phyloP scores from a whole-genome alignment of 1,140 invertebrate genomes.

The Zaprionus lachaisei region DNA sequence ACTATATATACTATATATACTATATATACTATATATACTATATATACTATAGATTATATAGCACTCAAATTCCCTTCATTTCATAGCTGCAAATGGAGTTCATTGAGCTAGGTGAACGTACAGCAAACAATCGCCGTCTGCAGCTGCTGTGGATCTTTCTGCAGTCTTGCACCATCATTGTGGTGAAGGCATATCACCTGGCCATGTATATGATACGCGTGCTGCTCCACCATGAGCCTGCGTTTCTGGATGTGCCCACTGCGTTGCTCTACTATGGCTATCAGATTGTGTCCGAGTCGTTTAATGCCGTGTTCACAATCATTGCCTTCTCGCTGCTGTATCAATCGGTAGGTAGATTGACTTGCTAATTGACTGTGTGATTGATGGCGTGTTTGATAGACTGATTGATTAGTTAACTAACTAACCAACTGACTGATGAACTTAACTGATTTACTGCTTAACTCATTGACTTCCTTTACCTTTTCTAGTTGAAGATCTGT shows the following conservation, averaged over 20 bases:
- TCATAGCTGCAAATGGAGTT: constrained; percentile 40
- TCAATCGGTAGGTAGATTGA: constrained; percentile 36
- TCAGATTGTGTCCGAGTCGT: constrained; percentile 33
- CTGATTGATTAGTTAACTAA: not conserved
- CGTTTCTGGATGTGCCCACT: constrained; percentile 21
- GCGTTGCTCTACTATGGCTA: constrained; percentile 44
- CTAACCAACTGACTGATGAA: not conserved
- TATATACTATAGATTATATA: not conserved
- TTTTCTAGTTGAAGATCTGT: not conserved
- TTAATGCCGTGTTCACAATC: constrained; percentile 37
- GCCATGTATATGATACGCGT: constrained; percentile 40
- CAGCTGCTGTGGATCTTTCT: constrained; percentile 44
- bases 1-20: not conserved
- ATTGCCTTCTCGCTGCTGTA: constrained; percentile 25
- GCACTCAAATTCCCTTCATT: not conserved
- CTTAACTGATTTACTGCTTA: not conserved
- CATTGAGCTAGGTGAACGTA: constrained; percentile 37
- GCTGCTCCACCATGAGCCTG: constrained; percentile 11
- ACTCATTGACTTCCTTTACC: not conserved
- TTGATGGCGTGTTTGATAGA: too few relatives aligned
- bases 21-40: not conserved
- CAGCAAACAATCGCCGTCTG: constrained; percentile 26
- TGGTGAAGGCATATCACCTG: constrained; percentile 52
- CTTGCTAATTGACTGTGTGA: not conserved
- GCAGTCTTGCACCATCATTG: constrained; percentile 24